Percentiles rank a stretch among this genome's conserved stretches.
Evolutionary conservation across 2,797 vertebrate genomes (phyloP).

Genomic region (Tenualosa thibaudeaui): DNA sequence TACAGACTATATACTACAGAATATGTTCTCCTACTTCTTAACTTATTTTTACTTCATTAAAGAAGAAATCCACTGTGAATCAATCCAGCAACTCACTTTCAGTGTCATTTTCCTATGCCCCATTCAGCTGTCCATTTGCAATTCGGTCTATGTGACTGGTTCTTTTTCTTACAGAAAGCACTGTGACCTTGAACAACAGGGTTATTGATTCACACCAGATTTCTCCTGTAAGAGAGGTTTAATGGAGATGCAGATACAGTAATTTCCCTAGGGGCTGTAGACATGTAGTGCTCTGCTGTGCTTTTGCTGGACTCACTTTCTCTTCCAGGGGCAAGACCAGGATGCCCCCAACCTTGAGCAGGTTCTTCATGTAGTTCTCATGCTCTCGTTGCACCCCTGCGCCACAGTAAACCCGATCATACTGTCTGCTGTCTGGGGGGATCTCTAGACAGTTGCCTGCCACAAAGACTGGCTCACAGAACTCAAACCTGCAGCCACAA

Average conservation of each 20-base stretch:
- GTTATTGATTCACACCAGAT: not conserved
- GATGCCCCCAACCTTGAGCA: constrained; percentile 92
- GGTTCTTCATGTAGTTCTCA: constrained; percentile 93
- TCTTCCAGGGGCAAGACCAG: constrained; percentile 96
- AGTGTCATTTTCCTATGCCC: no score
- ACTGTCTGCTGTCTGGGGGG: constrained; percentile 86
- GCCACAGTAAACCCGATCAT: constrained; percentile 94
- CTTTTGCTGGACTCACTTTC: constrained; percentile 74
- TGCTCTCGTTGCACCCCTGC: constrained; percentile 94
- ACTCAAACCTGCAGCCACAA: constrained; percentile 83
- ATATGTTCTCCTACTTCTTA: no score
- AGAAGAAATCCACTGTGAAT: no score
- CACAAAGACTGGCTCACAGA: constrained; percentile 94
- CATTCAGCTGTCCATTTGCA: no score
- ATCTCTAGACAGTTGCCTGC: constrained; percentile 94
- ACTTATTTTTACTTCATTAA: no score
- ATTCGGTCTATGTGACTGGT: no score
- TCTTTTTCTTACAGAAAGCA: no score
- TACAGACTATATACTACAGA: no score
- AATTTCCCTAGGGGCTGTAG: not conserved
- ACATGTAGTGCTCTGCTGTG: no score
- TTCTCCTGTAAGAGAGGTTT: no score
- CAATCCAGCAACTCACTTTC: no score
- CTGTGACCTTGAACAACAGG: no score
- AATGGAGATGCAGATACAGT: not conserved